phyloP scores from a whole-genome alignment of 2,888 invertebrate species.

The Apodemia hepburni region DNA sequence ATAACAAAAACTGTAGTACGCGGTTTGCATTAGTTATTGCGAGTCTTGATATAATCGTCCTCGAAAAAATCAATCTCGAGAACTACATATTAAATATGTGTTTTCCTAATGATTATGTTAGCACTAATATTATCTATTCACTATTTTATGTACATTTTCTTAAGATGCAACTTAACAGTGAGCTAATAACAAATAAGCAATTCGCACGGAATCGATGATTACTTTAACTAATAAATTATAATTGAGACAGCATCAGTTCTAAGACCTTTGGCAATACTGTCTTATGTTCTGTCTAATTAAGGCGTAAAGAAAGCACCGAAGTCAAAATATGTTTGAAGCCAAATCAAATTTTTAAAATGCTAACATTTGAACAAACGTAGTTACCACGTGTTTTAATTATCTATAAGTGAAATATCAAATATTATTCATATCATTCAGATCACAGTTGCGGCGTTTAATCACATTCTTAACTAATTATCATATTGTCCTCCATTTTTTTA shows the following conservation, averaged over 20 bases:
- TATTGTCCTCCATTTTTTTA: constrained; percentile 71
- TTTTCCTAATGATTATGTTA: constrained; percentile 68
- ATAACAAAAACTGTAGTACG: not conserved
- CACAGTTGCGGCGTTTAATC: constrained; percentile 81
- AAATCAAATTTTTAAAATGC: constrained; percentile 24
- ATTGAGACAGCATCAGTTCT: constrained; percentile 62
- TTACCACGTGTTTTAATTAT: constrained; percentile 51
- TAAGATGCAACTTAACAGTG: constrained; percentile 34
- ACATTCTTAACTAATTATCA: constrained; percentile 79
- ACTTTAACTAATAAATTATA: constrained; percentile 31
- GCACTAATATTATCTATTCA: constrained; percentile 50
- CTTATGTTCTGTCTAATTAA: constrained; percentile 56
- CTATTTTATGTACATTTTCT: constrained; percentile 26
- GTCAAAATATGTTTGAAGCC: constrained; percentile 43
- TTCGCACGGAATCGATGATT: constrained; percentile 35
- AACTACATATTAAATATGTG: constrained; percentile 63
- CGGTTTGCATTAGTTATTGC: not conserved
- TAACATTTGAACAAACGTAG: constrained; percentile 53
- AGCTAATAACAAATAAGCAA: constrained; percentile 35
- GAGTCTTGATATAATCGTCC: not conserved
- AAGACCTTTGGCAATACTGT: constrained; percentile 77
- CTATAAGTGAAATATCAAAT: constrained; percentile 80
- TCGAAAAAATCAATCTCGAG: constrained; percentile 31
- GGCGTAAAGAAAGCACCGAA: constrained; percentile 73
- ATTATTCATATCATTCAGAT: constrained; percentile 81